A percentile compares a stretch with the other conserved stretches of the same genome.
Conservation (phyloP, 2,888 invertebrate genomes). For the Philereme vetulata region DNA sequence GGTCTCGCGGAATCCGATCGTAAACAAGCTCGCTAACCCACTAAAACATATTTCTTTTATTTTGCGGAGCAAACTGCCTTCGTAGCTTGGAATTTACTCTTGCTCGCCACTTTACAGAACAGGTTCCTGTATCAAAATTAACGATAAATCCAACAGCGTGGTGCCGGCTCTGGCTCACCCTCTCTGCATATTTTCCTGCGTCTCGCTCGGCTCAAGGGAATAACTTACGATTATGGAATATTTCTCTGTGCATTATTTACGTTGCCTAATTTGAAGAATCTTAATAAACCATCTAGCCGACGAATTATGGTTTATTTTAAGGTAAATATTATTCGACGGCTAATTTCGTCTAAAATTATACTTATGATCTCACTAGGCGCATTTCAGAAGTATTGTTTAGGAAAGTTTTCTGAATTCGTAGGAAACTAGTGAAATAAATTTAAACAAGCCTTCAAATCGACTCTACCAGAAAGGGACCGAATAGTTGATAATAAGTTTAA, state of each 20-base stretch:
- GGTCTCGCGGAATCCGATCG: constrained; percentile 71
- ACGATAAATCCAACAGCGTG: constrained; percentile 70
- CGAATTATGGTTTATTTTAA: constrained; percentile 20
- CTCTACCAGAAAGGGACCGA: background rate
- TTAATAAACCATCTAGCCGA: constrained; percentile 35
- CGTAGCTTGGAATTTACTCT: constrained; percentile 50
- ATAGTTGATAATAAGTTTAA: background rate
- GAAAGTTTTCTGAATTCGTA: background rate
- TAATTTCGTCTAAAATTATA: constrained; percentile 5
- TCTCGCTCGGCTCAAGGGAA: constrained; percentile 47
- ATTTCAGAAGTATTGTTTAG: constrained; percentile 2
- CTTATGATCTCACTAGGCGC: background rate
- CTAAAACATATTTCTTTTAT: constrained; percentile 84
- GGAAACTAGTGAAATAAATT: background rate
- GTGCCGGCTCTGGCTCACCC: constrained; percentile 57
- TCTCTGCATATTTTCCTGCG: constrained; percentile 65
- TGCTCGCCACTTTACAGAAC: constrained; percentile 68
- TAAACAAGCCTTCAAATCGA: background rate
- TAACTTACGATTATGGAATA: constrained; percentile 47
- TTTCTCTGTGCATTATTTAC: constrained; percentile 39
- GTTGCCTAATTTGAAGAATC: constrained; percentile 37
- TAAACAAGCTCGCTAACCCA: constrained; percentile 82
- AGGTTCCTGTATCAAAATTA: constrained; percentile 75
- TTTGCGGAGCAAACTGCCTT: constrained; percentile 69
- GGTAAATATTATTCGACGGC: background rate